phyloP scores from a whole-genome alignment of 2,113 vertebrate species.

The Phoxinus phoxinus region DNA sequence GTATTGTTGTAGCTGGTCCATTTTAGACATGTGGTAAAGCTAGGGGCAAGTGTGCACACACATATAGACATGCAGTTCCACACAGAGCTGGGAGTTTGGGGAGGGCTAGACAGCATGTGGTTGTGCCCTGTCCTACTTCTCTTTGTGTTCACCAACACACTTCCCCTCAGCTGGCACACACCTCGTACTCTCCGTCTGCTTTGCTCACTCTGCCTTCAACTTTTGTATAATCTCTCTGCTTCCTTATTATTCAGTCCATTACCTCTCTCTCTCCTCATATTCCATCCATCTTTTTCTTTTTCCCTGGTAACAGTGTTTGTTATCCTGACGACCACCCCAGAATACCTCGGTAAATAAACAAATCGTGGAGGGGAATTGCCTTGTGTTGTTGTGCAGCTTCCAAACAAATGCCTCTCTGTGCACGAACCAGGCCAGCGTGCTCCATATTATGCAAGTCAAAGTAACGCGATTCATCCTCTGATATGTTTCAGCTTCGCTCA shows the following conservation, averaged over 20 bases:
- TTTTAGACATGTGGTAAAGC: background rate
- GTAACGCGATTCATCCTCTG: constrained; percentile 74
- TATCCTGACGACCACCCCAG: constrained; percentile 53
- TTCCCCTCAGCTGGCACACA: constrained; percentile 7
- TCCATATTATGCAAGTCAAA: constrained; percentile 68
- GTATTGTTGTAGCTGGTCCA: background rate
- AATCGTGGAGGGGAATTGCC: constrained; percentile 59
- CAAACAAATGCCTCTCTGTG: constrained; percentile 73
- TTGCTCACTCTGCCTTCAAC: background rate
- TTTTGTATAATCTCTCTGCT: constrained; percentile 4
- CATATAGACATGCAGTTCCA: background rate
- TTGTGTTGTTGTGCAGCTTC: constrained; percentile 65
- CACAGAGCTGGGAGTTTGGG: background rate
- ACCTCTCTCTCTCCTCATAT: constrained; percentile 18
- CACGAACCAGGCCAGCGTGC: constrained; percentile 56
- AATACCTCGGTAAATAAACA: constrained; percentile 66
- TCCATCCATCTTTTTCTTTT: background rate
- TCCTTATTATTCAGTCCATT: constrained; percentile 21
- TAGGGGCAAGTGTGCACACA: background rate
- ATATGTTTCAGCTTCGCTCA: constrained; percentile 68
- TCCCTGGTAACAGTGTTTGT: constrained; percentile 48
- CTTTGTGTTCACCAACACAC: constrained; percentile 46
- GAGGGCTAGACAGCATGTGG: background rate
- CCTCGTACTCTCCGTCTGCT: background rate
- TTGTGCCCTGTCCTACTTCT: constrained; percentile 52